Evolutionary conservation across 2,888 invertebrate genomes (phyloP).

Genomic region (Latrodectus hesperus): DNA sequence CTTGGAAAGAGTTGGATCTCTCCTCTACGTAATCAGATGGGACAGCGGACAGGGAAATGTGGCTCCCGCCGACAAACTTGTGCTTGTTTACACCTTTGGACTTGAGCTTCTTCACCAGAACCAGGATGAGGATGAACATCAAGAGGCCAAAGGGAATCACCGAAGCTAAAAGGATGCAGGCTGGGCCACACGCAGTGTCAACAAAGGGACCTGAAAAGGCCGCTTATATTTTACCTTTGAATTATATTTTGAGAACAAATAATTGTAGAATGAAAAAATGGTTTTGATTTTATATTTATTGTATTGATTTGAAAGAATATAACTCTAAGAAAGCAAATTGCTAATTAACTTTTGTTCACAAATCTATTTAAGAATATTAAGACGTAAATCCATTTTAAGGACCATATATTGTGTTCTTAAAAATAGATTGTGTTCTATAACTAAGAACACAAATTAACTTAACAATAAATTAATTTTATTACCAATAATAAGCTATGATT

Average conservation of each 20-base stretch:
- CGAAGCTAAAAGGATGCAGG: slow-evolving; percentile 34
- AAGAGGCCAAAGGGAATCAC: slow-evolving; percentile 20
- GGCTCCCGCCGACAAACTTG: slow-evolving; percentile 43
- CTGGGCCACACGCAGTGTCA: slow-evolving; percentile 19
- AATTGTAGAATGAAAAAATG: background rate
- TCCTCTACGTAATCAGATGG: slow-evolving; percentile 75
- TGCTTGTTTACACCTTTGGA: slow-evolving; percentile 11
- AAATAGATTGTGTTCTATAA: no score
- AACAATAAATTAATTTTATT: no score
- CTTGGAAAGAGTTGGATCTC: slow-evolving; percentile 66
- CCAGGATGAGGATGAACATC: slow-evolving; percentile 8
- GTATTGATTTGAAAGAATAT: background rate
- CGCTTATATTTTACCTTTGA: background rate
- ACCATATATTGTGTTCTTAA: no score
- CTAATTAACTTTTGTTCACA: no score
- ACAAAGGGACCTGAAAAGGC: slow-evolving; percentile 15
- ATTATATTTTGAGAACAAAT: background rate
- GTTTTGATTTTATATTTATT: background rate
- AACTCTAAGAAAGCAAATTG: no score
- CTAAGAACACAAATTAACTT: no score
- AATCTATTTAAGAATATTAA: no score
- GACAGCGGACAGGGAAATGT: slow-evolving; percentile 72
- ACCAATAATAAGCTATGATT: no score
- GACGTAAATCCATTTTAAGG: no score
- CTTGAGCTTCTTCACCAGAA: slow-evolving; percentile 10